Base-by-base conservation (phyloP, 2,797 vertebrate species). In the Galagoides demidoff region DNA sequence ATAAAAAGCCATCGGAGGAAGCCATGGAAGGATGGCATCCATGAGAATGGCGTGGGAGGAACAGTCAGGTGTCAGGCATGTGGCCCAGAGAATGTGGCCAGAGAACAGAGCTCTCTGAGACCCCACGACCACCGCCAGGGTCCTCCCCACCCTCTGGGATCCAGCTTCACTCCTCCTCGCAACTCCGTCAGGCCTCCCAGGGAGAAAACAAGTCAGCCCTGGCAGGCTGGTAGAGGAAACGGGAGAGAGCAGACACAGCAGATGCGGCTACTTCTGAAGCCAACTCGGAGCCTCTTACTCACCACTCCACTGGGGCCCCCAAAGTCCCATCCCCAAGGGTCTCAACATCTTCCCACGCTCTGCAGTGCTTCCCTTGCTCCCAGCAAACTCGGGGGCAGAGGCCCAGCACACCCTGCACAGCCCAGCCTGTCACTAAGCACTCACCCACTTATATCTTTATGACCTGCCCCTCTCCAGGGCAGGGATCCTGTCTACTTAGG, bases 341-440 rank as follows among this genome's bases (percentile, higher is more conserved):
- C 29, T 0, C 2, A 9, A 7, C 12, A 25, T 37, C 34, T 29
- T n/a, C 78, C 66, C 16, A 4, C 2, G 11, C 52, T 43, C 85
- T 85, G 39, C 61, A 23, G 27, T 34, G 23, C 59, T 74, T 11
- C 39, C 17, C 61, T n/a, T 43, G 19, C 55, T 73, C 49, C 68
- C 2, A 2, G 17, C 68, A 31, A 22, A 63, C 76, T 4, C 0
- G 52, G 29, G 45, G 22, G 25, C 5, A 5, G n/a, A 7, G 11
- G 17, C 23, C 27, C 87, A 3, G 0, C 43, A 7, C 16, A 23
- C 23, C 39, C 0, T 0, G 59, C 11, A 17, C 11, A 22, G 1
- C 31, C 70, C 59, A 64, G 49, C 13, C 22, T 4, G 2, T 4
- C 23, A 2, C 12, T 3, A n/a, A 1, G 27, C 16, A 4, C 25